Conservation (phyloP, 2,113 vertebrate genomes). For the Poecilia latipinna region DNA sequence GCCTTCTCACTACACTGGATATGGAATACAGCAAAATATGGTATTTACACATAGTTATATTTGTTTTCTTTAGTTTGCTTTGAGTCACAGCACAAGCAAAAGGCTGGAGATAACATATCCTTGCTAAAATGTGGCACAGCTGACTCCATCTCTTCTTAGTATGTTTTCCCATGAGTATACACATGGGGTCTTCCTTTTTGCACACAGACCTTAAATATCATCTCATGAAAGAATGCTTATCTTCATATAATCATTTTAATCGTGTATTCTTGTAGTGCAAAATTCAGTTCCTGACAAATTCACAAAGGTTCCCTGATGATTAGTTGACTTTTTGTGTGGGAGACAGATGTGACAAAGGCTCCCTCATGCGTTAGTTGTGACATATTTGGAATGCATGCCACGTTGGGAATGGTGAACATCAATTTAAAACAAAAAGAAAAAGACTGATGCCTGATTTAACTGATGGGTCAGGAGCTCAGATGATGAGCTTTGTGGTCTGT, state of each 20-base stretch:
- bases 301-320: slow-evolving; percentile 62
- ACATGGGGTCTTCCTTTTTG: slow-evolving; percentile 14
- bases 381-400: slow-evolving; percentile 66
- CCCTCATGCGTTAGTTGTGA: slow-evolving; percentile 59
- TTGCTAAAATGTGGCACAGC: not conserved
- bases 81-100: not conserved
- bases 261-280: slow-evolving; percentile 49
- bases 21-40: too few species aligned
- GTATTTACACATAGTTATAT: too few species aligned
- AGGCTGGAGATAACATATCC: slow-evolving; percentile 7
- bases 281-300: slow-evolving; percentile 51
- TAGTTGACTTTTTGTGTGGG: slow-evolving; percentile 56
- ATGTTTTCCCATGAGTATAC: slow-evolving; percentile 23
- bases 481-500: not conserved
- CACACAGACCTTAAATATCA: slow-evolving; percentile 29
- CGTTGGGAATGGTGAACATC: slow-evolving; percentile 53
- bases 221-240: slow-evolving; percentile 39
- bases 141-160: slow-evolving; percentile 9
- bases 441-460: slow-evolving; percentile 27
- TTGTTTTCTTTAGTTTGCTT: not conserved
- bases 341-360: slow-evolving; percentile 57
- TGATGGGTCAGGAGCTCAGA: not conserved
- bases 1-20: too few species aligned
- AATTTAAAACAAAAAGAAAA: not conserved
- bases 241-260: slow-evolving; percentile 51